phyloP scores from a whole-genome alignment of 2,113 vertebrate species.

The Callospermophilus lateralis region DNA sequence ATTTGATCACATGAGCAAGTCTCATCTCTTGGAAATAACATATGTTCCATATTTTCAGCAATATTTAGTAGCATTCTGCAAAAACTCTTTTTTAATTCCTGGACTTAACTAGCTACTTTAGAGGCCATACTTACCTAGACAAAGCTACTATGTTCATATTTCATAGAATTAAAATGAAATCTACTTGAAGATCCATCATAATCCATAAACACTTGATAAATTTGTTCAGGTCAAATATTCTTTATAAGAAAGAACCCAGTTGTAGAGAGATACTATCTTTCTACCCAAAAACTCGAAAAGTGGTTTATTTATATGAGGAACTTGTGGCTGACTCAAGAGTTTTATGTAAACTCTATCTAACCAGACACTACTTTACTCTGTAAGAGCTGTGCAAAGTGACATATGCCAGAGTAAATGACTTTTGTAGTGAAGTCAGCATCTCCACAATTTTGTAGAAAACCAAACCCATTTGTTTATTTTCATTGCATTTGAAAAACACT shows the following conservation, averaged over 20 bases:
- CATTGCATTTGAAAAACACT: slow-evolving; percentile 64
- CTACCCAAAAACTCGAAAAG: neutral
- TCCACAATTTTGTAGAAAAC: slow-evolving; percentile 56
- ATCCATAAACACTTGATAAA: neutral
- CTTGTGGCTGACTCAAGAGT: neutral
- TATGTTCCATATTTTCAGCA: slow-evolving; percentile 3
- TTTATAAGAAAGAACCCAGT: neutral
- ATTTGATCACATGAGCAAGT: neutral
- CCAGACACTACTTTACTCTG: neutral
- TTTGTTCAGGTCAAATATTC: neutral
- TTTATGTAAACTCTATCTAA: slow-evolving; percentile 47
- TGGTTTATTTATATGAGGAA: neutral
- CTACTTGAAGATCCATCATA: neutral
- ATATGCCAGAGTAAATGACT: slow-evolving; percentile 41
- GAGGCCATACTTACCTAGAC: neutral
- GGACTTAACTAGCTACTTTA: neutral
- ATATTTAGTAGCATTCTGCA: neutral
- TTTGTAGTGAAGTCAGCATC: slow-evolving; percentile 47
- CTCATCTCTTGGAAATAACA: slow-evolving; percentile 2
- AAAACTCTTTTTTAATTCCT: neutral
- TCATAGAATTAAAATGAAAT: slow-evolving; percentile 27
- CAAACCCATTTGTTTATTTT: slow-evolving; percentile 74
- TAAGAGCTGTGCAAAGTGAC: neutral
- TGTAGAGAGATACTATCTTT: neutral
- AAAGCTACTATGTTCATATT: slow-evolving; percentile 26